These are phyloP conservation scores for Acrobasis consociella DNA, from an alignment of 2,888 invertebrate species.

Conservation along the genomic window DNA sequence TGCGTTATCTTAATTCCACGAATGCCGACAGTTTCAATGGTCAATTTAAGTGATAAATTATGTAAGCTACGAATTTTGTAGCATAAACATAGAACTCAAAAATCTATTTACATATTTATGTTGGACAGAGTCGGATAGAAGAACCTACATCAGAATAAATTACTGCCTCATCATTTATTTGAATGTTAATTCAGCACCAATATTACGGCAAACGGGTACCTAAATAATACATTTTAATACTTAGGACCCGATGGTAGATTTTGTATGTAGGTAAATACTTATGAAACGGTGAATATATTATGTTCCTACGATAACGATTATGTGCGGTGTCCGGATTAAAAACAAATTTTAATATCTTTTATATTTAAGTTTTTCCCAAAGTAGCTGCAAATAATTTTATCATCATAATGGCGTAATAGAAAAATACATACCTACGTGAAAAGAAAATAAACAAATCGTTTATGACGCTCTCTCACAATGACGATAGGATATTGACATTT, in stretches of 20 bases:
- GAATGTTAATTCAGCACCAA: slow-evolving; percentile 9
- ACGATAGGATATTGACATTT: too few species aligned
- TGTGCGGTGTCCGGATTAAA: neutral
- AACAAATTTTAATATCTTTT: neutral
- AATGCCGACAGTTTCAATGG: slow-evolving; percentile 1
- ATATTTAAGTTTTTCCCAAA: neutral
- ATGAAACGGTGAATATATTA: neutral
- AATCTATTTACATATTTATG: slow-evolving; percentile 10
- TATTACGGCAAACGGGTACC: neutral
- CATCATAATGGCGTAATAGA: too few species aligned
- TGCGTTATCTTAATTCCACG: slow-evolving; percentile 1
- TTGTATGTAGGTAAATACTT: too few species aligned
- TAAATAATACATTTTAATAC: neutral
- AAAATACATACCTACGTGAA: too few species aligned
- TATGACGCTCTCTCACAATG: too few species aligned
- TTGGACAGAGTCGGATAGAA: neutral
- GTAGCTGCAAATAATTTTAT: neutral
- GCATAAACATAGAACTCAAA: slow-evolving; percentile 1
- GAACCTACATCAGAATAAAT: slow-evolving; percentile 15
- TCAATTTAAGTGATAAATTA: neutral
- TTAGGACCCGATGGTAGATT: neutral
- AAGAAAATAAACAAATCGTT: too few species aligned
- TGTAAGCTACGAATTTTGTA: slow-evolving; percentile 13
- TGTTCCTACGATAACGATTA: neutral
- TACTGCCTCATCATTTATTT: slow-evolving; percentile 9